Base-by-base conservation (phyloP, 1,140 invertebrate species). In the Procambarus virginalis region DNA sequence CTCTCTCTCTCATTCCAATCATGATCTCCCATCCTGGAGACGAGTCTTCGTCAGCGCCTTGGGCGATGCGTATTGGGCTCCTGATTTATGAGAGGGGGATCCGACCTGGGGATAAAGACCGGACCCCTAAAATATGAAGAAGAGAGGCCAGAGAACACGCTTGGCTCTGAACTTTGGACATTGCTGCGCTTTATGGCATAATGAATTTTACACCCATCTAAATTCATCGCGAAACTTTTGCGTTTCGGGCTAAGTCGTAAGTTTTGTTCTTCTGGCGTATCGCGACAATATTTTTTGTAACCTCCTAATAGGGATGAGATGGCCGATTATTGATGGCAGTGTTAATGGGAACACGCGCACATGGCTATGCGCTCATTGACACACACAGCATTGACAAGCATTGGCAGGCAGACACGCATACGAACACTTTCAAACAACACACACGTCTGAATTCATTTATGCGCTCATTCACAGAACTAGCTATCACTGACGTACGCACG, bases 171-270 rank as follows among this genome's bases (percentile, higher is more conserved):
- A 73, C 68, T 73, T 73, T 73, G 68, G 22, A 73, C 68, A 34
- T 73, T 73, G 68, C n/a, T 73, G n/a, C n/a, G 68, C 68, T 73
- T 73, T 73, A 73, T 73, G 68, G 68, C 68, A 73, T 34, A 34
- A 73, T 73, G 68, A 73, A 73, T 73, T 73, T 73, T 73, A 73
- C 68, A 73, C 68, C 68, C 68, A 73, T 73, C 68, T 73, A 73
- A 73, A 73, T 73, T 73, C 68, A 73, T 73, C 68, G 68, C 68
- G 22, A 73, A 73, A 73, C n/a, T 73, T 73, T 34, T 73, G 68
- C 68, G 68, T 73, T 68, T 73, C 68, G 22, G 68, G 5, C 68
- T 5, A 34, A 8, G 68, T 73, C 22, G 68, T 73, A 73, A 73
- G 22, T 73, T 73, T 22, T 73, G 68, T 73, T 73, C 14, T 73